phyloP scores from a whole-genome alignment of 2,888 invertebrate species.

The Acutogordius australiensis region DNA sequence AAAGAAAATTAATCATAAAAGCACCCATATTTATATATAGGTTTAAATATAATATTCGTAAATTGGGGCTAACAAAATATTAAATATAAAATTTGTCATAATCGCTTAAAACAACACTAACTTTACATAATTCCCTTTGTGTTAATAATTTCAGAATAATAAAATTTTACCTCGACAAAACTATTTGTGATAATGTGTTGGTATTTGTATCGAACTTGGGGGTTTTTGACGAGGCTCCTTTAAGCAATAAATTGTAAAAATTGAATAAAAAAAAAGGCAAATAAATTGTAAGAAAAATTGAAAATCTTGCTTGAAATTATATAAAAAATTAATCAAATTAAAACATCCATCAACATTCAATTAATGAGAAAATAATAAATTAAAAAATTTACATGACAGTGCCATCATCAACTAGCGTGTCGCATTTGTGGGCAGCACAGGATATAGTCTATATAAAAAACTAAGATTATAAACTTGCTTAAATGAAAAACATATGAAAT shows the following conservation, averaged over 20 bases:
- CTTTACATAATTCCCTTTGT: too few species aligned
- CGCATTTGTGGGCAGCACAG: conserved; percentile 81
- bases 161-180: conserved; percentile 75
- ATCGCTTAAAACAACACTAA: too few species aligned
- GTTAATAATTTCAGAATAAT: too few species aligned
- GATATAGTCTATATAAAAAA: conserved; percentile 42
- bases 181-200: conserved; percentile 90
- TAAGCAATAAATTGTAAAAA: background rate
- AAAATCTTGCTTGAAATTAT: background rate
- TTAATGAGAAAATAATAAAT: conserved; percentile 14
- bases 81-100: too few species aligned
- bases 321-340: background rate
- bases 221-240: conserved; percentile 42
- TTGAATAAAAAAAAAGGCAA: background rate
- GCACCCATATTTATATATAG: too few species aligned
- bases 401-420: conserved; percentile 83
- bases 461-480: conserved; percentile 11
- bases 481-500: background rate
- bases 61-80: too few species aligned
- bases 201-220: conserved; percentile 53
- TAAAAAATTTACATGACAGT: conserved; percentile 45
- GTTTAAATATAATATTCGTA: too few species aligned
- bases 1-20: too few species aligned
- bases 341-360: conserved; percentile 14
- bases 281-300: background rate